Evolutionary conservation across 1,140 invertebrate species (phyloP).

Genomic region (Conopomorpha cramerella): DNA sequence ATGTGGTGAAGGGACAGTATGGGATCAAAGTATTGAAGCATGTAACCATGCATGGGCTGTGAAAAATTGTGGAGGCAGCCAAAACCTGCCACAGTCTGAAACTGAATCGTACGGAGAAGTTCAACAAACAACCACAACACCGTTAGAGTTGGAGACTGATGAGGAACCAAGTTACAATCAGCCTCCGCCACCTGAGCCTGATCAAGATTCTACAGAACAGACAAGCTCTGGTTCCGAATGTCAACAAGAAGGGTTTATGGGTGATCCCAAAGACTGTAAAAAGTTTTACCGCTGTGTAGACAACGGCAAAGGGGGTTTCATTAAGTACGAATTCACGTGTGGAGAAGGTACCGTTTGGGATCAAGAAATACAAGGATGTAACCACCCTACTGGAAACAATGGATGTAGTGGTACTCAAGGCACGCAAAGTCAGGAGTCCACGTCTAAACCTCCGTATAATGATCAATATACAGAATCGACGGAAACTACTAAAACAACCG

Average conservation of each 20-base stretch:
- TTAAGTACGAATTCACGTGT: slow-evolving; percentile 63
- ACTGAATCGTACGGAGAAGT: too few species aligned
- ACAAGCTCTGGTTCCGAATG: too few species aligned
- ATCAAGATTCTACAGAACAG: too few species aligned
- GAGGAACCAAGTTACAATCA: background rate
- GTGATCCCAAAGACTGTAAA: slow-evolving; percentile 18
- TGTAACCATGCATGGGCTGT: slow-evolving; percentile 61
- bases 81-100: too few species aligned
- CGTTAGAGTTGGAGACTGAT: background rate
- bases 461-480: slow-evolving; percentile 2
- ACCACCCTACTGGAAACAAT: slow-evolving; percentile 26
- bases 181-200: background rate
- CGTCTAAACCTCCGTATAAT: too few species aligned
- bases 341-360: slow-evolving; percentile 60
- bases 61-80: slow-evolving; percentile 35
- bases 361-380: slow-evolving; percentile 17
- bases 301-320: slow-evolving; percentile 57
- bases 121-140: background rate
- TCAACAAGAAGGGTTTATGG: slow-evolving; percentile 54
- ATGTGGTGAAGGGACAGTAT: slow-evolving; percentile 67
- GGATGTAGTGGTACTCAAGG: slow-evolving; percentile 12
- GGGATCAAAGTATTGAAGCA: slow-evolving; percentile 58
- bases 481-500: too few species aligned
- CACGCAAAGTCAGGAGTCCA: too few species aligned
- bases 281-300: slow-evolving; percentile 69